phyloP scores from a whole-genome alignment of 2,113 vertebrate species.

The Siniperca knerii region DNA sequence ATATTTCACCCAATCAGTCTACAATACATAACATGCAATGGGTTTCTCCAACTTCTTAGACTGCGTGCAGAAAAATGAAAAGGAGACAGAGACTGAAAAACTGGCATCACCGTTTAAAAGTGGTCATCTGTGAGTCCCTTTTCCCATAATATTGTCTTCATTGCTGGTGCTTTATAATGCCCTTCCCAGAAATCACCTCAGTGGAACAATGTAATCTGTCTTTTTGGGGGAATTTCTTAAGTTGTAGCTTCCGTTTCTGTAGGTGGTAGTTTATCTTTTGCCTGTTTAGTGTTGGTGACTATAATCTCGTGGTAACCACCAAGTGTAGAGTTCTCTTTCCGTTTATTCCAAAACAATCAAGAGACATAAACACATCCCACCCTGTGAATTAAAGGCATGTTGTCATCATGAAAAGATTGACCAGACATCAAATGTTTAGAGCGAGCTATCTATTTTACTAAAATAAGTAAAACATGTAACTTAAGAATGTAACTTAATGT shows the following conservation, averaged over 20 bases:
- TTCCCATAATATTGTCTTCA: background rate
- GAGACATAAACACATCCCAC: constrained; percentile 32
- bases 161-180: constrained; percentile 2
- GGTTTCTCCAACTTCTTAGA: background rate
- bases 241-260: background rate
- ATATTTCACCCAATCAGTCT: background rate
- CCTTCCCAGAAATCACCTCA: background rate
- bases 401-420: background rate
- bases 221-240: background rate
- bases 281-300: constrained; percentile 12
- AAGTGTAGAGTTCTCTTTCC: background rate
- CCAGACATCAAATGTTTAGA: background rate
- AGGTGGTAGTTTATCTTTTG: constrained; percentile 10
- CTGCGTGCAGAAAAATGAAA: background rate
- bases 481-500: too few species aligned
- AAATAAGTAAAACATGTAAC: background rate
- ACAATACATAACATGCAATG: background rate
- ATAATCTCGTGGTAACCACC: constrained; percentile 4
- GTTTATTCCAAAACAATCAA: constrained; percentile 33
- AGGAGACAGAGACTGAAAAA: background rate
- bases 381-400: constrained; percentile 14
- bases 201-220: background rate
- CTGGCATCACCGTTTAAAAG: constrained; percentile 2
- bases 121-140: background rate
- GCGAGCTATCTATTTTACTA: too few species aligned